These are phyloP conservation scores for Schizothorax lantsangensis DNA, from an alignment of 2,797 vertebrate species.

Conservation along the genomic window DNA sequence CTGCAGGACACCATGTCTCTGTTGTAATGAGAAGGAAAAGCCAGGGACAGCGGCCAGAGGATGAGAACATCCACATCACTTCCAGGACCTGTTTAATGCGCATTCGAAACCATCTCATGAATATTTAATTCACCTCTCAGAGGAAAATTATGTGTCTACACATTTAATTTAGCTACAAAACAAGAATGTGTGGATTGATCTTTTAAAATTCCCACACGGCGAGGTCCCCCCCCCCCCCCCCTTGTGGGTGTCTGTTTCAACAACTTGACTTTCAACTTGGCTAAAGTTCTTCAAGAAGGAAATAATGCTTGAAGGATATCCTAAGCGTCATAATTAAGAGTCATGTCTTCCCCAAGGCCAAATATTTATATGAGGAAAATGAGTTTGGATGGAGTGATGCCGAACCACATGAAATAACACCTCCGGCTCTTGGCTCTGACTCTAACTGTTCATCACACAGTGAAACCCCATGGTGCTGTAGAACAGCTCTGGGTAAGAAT, in stretches of 20 bases:
- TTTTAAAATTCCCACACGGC: neutral
- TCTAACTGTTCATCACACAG: slow-evolving; percentile 57
- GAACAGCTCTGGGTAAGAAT: slow-evolving; percentile 70
- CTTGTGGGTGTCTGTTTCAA: slow-evolving; percentile 19
- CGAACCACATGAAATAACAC: slow-evolving; percentile 70
- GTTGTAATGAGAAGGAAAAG: slow-evolving; percentile 32
- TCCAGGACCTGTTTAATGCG: slow-evolving; percentile 3
- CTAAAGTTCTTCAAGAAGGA: slow-evolving; percentile 57
- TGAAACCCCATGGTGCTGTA: slow-evolving; percentile 60
- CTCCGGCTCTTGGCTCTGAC: slow-evolving; percentile 66
- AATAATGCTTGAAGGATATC: slow-evolving; percentile 72
- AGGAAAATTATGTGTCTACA: neutral
- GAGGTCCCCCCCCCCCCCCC: too few relatives aligned
- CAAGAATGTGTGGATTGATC: neutral
- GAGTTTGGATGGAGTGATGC: slow-evolving; percentile 64
- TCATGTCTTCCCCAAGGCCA: slow-evolving; percentile 67
- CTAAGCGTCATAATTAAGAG: slow-evolving; percentile 50
- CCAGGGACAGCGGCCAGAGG: neutral
- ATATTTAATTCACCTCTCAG: slow-evolving; percentile 32
- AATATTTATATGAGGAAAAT: slow-evolving; percentile 69
- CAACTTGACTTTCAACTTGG: slow-evolving; percentile 18
- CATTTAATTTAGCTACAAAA: slow-evolving; percentile 45
- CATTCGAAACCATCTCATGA: neutral
- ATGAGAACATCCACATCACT: neutral
- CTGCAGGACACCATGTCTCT: slow-evolving; percentile 35